Evolutionary conservation across 2,797 vertebrate genomes (phyloP), one percentile per base, ranked within the genome.

Genomic region (Phaenicophaeus curvirostris): DNA sequence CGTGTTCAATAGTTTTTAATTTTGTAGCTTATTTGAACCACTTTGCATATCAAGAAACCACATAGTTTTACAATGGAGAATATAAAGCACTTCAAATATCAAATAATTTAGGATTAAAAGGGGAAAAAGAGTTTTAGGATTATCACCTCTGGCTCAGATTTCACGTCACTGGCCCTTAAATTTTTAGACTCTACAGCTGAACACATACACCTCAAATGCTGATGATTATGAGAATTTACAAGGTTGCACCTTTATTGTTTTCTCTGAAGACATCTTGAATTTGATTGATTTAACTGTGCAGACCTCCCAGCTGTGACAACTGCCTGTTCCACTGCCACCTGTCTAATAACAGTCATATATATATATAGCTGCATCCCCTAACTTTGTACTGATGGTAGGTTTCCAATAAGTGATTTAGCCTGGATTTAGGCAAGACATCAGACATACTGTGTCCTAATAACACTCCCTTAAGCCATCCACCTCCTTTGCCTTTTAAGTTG

Each of bases 401-500:
- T 42, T 76, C 75, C 85, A 84, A 65, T 62, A 81, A 58, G 67
- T 78, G 75, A 66, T 90, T 84, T 66, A 63, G 66, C 50, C 72
- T 75, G 46, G 65, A 85, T 93, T 93, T 94, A 89, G 50, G 57
- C n/a, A 92, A 80, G 41, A 85, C 72, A 73, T 85, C 42, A 81
- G 75, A 90, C 65, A 57, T 87, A 93, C 54, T 61, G 57, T 87
- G 76, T 93, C 82, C 66, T 82, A 90, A 74, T 90, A 94, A 72
- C 54, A 90, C 44, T 95, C 63, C 86, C 72, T 91, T 86, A 93
- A 95, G 71, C 84, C 48, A 86, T 73, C 73, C 28, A 95, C 85
- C 84, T 90, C 80, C 79, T 93, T 83, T 74, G 63, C 71, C 85
- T 95, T 87, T 83, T 73, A 88, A 89, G 77, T 93, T 96, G 89